These are phyloP conservation scores for Tupiocoris notatus DNA, from an alignment of 2,888 invertebrate species.

Conservation along the genomic window DNA sequence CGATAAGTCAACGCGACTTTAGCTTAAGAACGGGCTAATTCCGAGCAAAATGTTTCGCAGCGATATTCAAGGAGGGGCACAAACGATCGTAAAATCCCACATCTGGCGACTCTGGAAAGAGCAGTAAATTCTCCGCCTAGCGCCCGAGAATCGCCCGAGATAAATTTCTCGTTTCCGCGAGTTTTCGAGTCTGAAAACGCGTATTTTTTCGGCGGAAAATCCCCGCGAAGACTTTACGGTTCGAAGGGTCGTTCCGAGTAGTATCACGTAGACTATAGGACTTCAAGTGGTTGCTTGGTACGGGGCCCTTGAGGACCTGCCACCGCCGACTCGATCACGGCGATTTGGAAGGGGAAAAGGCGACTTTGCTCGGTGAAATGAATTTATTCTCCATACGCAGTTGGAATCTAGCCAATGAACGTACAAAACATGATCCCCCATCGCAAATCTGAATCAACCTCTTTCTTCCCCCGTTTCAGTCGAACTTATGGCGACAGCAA, in stretches of 20 bases:
- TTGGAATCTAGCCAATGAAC: neutral
- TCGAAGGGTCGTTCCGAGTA: neutral
- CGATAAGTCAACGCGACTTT: no score
- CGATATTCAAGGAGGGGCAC: neutral
- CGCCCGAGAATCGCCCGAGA: neutral
- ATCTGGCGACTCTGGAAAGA: neutral
- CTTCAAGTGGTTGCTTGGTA: neutral
- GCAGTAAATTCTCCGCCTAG: neutral
- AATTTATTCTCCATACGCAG: neutral
- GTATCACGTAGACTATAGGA: neutral
- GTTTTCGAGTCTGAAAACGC: neutral
- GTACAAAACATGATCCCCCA: neutral
- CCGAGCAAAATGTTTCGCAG: no score
- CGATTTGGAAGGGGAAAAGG: neutral
- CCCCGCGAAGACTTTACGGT: neutral
- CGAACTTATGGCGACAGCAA: neutral
- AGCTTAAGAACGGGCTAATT: no score
- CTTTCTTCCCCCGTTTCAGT: neutral
- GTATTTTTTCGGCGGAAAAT: neutral
- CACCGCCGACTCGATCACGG: neutral
- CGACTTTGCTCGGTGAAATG: neutral
- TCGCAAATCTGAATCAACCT: neutral
- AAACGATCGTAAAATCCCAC: no score
- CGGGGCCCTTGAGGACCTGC: neutral
- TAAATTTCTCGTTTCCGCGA: neutral